Percentiles rank a stretch among this genome's conserved stretches.
Evolutionary conservation across 2,113 vertebrate genomes (phyloP).

Genomic region (Vulpes ferrilata): DNA sequence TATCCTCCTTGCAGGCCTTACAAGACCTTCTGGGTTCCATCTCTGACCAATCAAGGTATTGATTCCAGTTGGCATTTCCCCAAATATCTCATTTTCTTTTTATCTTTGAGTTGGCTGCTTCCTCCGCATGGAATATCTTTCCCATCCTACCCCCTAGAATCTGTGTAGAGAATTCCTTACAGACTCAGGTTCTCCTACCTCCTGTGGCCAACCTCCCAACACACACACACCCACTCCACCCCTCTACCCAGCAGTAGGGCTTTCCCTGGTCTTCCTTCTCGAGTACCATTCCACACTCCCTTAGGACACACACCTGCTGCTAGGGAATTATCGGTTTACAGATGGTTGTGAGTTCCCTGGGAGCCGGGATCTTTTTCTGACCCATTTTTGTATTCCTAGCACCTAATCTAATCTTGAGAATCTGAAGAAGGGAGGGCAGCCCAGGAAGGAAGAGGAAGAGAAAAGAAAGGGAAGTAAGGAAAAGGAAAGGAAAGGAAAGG

Average conservation of each 20-base stretch:
- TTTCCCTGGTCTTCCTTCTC: background rate
- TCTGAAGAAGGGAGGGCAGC: background rate
- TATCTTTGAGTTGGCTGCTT: background rate
- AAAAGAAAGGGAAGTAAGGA: background rate
- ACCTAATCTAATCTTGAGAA: slow-evolving; percentile 24
- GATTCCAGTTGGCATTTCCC: background rate
- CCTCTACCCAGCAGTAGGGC: background rate
- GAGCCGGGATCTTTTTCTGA: background rate
- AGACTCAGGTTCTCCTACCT: background rate
- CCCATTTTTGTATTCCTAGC: background rate
- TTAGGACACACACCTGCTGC: background rate
- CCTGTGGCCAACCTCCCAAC: background rate
- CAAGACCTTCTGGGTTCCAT: background rate
- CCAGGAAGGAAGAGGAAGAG: background rate
- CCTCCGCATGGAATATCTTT: background rate
- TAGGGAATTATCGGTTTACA: background rate
- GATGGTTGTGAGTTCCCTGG: background rate
- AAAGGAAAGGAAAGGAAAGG: background rate
- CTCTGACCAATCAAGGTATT: background rate
- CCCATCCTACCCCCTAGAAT: background rate
- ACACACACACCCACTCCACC: too few relatives aligned
- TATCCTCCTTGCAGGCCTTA: background rate
- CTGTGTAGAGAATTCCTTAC: background rate
- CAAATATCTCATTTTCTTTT: background rate
- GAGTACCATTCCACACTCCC: background rate